Percentiles rank a stretch among this genome's conserved stretches.
These are phyloP conservation scores for Halichondria panicea DNA, from an alignment of 37 sponge, comb jelly and placozoan species.

Conservation along the genomic window DNA sequence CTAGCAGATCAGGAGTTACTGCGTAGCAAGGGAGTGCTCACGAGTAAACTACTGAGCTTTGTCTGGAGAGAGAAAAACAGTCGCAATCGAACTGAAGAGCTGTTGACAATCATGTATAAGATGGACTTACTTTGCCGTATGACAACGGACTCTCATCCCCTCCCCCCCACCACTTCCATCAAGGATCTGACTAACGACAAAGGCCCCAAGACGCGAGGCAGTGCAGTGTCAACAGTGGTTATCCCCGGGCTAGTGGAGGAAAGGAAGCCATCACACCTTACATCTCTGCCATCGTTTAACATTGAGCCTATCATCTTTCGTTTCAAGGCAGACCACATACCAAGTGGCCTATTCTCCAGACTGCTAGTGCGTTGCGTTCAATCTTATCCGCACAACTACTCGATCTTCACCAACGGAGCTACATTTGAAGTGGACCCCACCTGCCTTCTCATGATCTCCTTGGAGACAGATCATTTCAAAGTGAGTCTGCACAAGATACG, in stretches of 20 bases:
- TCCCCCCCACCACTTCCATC: slow-evolving; percentile 9
- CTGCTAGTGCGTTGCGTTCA: slow-evolving; percentile 62
- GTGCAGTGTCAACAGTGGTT: slow-evolving; percentile 15
- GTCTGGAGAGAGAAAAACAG: slow-evolving; percentile 39
- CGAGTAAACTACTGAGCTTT: slow-evolving; percentile 36
- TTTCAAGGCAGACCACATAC: slow-evolving; percentile 48
- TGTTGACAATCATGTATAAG: slow-evolving; percentile 57
- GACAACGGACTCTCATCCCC: slow-evolving; percentile 9
- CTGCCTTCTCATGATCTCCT: slow-evolving; percentile 17
- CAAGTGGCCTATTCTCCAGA: slow-evolving; percentile 45
- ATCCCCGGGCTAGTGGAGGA: slow-evolving; percentile 46
- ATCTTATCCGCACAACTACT: slow-evolving; percentile 32
- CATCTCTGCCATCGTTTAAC: slow-evolving; percentile 16
- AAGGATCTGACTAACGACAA: neutral
- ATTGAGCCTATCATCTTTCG: slow-evolving; percentile 54
- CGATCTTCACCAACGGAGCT: slow-evolving; percentile 47
- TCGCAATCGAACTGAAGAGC: neutral
- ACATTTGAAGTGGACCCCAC: slow-evolving; percentile 44
- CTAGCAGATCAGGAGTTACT: slow-evolving; percentile 19
- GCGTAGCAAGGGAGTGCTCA: slow-evolving; percentile 25
- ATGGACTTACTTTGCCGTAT: slow-evolving; percentile 66
- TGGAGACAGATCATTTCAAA: slow-evolving; percentile 10
- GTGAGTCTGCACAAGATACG: slow-evolving; percentile 32
- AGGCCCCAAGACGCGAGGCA: neutral
- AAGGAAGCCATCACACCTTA: slow-evolving; percentile 18